Evolutionary conservation across 2,113 vertebrate genomes (phyloP), one percentile per base, ranked within the genome.

Genomic region (Anoura caudifer): DNA sequence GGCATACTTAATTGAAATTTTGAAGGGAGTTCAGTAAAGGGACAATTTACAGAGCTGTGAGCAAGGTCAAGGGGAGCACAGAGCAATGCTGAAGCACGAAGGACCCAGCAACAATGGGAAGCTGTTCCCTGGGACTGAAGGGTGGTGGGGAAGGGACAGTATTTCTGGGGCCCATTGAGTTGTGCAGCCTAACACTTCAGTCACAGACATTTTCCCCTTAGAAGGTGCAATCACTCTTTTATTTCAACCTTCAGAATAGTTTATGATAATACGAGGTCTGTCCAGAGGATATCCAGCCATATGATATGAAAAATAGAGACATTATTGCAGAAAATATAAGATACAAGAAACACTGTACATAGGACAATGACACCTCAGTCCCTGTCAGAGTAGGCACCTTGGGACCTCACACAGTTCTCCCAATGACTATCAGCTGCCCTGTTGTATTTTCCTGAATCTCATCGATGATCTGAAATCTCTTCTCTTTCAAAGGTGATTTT

Each of bases 201-300:
- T 10, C 75, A 85, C 22, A 96, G 75, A 86, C 38, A 76, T 4
- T 82, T n/a, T 24, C n/a, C 9, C 17, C 47, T 28, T 91, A 45
- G 28, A 76, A 76, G 20, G 59, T 50, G 2, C 52, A 61, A 31
- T 43, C 36, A 52, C 6, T 36, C 36, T 89, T 87, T 81, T 52
- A 72, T 79, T 89, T 95, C 38, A 85, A 52, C 81, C 65, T 70
- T 88, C 33, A 67, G 56, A 79, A 84, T 91, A 50, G n/a, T 84
- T 54, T 95, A 31, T 89, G 41, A 36, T 76, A 94, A 92, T 81
- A 61, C 1, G 4, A 61, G 59, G 24, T 28, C 59, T 61, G 59
- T 61, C 59, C 59, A 61, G 59, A 61, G 24, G 59, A 11, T 61
- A 28, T 61, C 59, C 24, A 28, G 59, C 10, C 59, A 61, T 0